Conservation (phyloP, 2,113 vertebrate genomes). For the Physeter macrocephalus region DNA sequence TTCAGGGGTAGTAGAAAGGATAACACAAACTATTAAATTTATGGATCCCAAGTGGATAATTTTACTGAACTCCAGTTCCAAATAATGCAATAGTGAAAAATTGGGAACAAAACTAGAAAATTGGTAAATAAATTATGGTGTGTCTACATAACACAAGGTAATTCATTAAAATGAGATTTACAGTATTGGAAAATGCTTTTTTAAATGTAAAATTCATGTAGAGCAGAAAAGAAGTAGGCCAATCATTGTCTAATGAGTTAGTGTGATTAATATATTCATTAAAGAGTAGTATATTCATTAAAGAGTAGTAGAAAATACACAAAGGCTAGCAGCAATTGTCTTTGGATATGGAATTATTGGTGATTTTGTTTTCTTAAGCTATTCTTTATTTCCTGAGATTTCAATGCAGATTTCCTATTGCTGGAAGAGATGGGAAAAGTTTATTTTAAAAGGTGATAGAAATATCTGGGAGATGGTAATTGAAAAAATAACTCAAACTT, state of each 20-base stretch:
- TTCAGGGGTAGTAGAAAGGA: not conserved
- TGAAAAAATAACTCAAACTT: conserved; percentile 41
- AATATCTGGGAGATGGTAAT: conserved; percentile 14
- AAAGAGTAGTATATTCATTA: not conserved
- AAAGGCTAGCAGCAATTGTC: not conserved
- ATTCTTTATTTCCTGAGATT: conserved; percentile 38
- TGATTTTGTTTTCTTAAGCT: conserved; percentile 38
- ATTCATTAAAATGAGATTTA: conserved; percentile 30
- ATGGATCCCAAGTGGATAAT: not conserved
- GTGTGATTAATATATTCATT: not conserved
- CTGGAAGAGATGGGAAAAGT: not conserved
- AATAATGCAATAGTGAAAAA: conserved; percentile 15
- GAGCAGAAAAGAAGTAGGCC: not conserved
- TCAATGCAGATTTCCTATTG: not conserved
- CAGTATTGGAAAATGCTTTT: not conserved
- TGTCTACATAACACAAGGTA: not conserved
- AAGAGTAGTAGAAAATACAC: not conserved
- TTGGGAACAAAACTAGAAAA: not conserved
- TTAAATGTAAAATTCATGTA: not conserved
- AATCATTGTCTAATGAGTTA: not conserved
- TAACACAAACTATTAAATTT: conserved; percentile 19
- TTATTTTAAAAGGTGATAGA: conserved; percentile 32
- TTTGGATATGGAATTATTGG: not conserved
- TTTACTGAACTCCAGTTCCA: not conserved
- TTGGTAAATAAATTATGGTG: not conserved